Evolutionary conservation across 2,113 vertebrate species (phyloP), one percentile per base, ranked within the genome.

Genomic region (Dermatemys mawii): DNA sequence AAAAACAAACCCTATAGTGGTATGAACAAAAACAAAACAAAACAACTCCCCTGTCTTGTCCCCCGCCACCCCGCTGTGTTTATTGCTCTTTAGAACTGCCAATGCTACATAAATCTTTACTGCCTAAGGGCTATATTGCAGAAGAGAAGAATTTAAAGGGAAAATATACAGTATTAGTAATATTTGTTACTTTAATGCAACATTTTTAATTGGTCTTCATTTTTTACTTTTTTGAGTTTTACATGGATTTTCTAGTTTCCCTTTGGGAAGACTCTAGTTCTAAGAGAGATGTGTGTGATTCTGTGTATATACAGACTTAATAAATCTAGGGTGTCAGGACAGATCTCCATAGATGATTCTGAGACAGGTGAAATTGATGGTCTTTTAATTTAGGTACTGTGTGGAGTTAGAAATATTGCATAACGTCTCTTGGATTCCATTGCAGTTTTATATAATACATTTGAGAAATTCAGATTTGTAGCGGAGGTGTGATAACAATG

Each of bases 11-110:
- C 8, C 3, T 75, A 46, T 46, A 29, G 2, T 79, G 10, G 8
- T 44, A 41, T 8, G 51, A 87, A 93, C 67, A 85, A 79, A 2
- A 54, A 24, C 8, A 73, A 50, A 88, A 2, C 12, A 60, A 60
- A 60, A 29, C 29, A 60, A 1, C 70, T 10, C 5, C 1, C 4
- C 1, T 38, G 22, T 73, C 83, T 2, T 76, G 0, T 83, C 22
- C 2, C 50, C 8, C 46, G n/a, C n/a, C n/a, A n/a, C n/a, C n/a
- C n/a, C n/a, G n/a, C 3, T 85, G 2, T 79, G 35, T 76, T 81
- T 81, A 8, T 38, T 0, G 5, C 22, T 60, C 1, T 53, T 81
- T 53, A 78, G 46, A 35, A 81, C 57, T 75, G 2, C 50, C 78
- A 14, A 2, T 48, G 41, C 22, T 53, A 51, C 50, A 53, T 50